These are phyloP conservation scores for Loriculus beryllinus DNA, from an alignment of 2,797 vertebrate species.

Conservation along the genomic window DNA sequence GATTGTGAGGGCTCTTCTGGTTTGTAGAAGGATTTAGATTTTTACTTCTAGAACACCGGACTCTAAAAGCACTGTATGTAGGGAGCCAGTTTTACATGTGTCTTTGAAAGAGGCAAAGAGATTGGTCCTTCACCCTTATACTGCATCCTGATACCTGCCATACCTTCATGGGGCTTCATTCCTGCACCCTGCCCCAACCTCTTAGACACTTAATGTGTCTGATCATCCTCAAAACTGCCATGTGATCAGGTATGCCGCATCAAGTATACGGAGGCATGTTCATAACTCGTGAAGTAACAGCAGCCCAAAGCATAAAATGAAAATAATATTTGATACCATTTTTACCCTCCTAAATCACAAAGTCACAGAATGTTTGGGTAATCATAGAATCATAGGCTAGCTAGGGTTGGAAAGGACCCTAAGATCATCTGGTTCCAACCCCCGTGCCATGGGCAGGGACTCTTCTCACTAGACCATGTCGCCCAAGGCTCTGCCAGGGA, in stretches of 20 bases:
- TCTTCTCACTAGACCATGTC: background rate
- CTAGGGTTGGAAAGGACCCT: background rate
- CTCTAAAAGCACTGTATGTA: background rate
- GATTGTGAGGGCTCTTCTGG: background rate
- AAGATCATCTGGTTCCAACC: background rate
- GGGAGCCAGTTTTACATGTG: background rate
- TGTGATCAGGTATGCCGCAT: too few species aligned
- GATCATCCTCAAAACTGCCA: background rate
- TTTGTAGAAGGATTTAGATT: background rate
- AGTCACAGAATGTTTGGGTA: background rate
- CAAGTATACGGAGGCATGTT: background rate
- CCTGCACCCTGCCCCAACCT: background rate
- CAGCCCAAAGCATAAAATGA: background rate
- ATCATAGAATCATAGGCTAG: background rate
- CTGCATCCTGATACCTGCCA: background rate
- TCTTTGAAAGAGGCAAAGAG: background rate
- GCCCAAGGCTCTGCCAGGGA: background rate
- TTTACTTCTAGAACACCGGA: background rate
- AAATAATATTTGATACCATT: background rate
- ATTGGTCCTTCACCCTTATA: background rate
- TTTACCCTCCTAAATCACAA: background rate
- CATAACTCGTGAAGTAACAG: background rate
- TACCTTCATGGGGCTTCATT: background rate
- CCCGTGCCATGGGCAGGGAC: background rate
- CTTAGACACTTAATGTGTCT: background rate